Conservation (phyloP, 2,797 vertebrate species). For the Falco columbarius region DNA sequence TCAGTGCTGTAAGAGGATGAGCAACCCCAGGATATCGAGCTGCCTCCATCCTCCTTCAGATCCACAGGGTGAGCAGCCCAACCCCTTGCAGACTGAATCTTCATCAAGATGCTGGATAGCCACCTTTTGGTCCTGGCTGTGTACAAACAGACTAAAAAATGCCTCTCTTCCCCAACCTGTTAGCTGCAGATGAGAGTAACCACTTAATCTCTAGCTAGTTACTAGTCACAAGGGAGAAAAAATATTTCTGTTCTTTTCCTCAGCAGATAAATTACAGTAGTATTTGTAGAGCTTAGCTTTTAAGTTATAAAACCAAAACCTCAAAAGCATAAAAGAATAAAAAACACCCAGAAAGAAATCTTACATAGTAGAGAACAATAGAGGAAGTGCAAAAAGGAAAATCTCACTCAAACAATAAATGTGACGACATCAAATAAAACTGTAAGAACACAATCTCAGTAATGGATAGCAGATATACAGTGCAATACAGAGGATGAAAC, state of each 20-base stretch:
- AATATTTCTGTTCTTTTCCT: neutral
- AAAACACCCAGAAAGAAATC: neutral
- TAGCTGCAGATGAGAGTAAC: neutral
- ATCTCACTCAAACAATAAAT: fast-evolving
- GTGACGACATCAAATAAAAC: neutral
- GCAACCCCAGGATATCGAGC: neutral
- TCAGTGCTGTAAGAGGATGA: neutral
- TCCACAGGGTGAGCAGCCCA: neutral
- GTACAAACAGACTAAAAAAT: neutral
- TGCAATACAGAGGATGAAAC: neutral
- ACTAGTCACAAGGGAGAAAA: neutral
- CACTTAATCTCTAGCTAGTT: neutral
- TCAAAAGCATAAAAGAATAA: neutral
- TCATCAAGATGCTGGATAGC: neutral
- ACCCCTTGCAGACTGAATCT: neutral
- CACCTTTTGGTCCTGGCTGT: neutral
- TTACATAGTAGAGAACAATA: neutral
- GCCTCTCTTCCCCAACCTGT: neutral
- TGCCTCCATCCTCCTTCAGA: neutral
- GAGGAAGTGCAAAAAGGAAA: neutral
- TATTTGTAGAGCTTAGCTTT: neutral
- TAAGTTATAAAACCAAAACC: neutral
- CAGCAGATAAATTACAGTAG: neutral
- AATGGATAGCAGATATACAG: neutral
- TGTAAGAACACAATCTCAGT: neutral